Percentiles rank a stretch among this genome's conserved stretches.
Conservation (phyloP, 2,888 invertebrate genomes). For the Cephus pygmeus region DNA sequence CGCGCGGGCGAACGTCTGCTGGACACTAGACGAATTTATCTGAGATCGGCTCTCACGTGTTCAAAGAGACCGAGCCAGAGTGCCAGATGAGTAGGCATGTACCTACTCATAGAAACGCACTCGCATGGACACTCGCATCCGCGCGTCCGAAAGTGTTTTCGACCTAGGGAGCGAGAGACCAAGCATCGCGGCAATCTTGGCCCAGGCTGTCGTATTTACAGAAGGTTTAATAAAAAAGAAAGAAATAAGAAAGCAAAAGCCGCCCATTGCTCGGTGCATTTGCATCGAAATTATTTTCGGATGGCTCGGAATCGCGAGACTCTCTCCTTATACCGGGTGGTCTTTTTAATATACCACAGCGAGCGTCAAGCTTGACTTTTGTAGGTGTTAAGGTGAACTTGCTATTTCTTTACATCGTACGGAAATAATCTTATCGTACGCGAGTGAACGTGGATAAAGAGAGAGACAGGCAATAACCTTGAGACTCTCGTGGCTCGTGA, state of each 20-base stretch:
- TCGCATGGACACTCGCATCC: not conserved
- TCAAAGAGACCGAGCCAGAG: not conserved
- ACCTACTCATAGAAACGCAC: not conserved
- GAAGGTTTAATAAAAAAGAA: constrained; percentile 1
- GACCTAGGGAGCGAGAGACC: not conserved
- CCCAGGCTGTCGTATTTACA: constrained; percentile 3
- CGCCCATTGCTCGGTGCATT: not conserved
- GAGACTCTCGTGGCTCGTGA: not conserved
- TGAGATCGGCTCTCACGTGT: constrained; percentile 1
- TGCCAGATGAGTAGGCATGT: not conserved
- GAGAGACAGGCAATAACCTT: not conserved
- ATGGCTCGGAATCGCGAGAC: not conserved
- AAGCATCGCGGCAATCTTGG: constrained; percentile 1
- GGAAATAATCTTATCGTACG: not conserved
- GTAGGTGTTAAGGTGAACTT: not conserved
- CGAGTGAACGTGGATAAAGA: not conserved
- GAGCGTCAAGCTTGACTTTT: not conserved
- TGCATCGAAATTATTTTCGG: constrained; percentile 1
- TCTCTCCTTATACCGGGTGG: not conserved
- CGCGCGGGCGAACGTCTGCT: not conserved
- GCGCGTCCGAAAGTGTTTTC: not conserved
- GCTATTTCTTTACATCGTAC: not conserved
- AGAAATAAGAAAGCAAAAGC: not conserved
- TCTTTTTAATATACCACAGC: not conserved
- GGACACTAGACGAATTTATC: constrained; percentile 1